Base-by-base conservation (phyloP, 2,797 vertebrate species). In the Manis pentadactyla region DNA sequence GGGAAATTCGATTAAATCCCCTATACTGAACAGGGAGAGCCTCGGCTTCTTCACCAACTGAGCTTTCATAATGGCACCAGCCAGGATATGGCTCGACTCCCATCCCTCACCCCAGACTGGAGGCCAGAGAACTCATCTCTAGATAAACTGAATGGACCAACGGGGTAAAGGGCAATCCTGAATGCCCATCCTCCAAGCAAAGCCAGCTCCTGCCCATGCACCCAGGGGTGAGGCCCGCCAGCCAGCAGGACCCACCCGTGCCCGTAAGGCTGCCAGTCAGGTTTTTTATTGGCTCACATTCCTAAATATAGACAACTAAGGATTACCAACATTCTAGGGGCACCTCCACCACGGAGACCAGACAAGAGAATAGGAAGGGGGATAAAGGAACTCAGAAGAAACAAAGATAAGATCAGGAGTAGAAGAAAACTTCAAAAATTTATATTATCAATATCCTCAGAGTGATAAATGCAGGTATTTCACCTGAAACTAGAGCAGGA, bases 381-480 rank as follows among this genome's bases (percentile, higher is more conserved):
- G 9, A 13, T 2, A 27, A 81, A 13, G 13, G 21, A 37, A 89
- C 10, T 78, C 19, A 18, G 31, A 93, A 88, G 15, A 90, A 74
- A 61, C n/a, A 87, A 46, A 66, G 34, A 18, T 12, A 78, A 88
- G 3, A 5, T 78, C 13, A 27, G 11, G 15, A 83, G 13, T 17
- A 94, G 15, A 91, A 39, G 42, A 51, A 82, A 89, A 51, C 10
- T 31, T 81, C 15, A 66, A 81, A 90, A 66, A 59, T 37, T 69
- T 18, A 4, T 69, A 66, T 34, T 13, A 51, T 66, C 63, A 81
- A 68, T 88, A 69, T 61, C 17, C 23, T 96, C 49, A 53, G 49
- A 81, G 78, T 88, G 12, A 79, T 37, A 82, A 91, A 94, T 93
- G 78, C 37, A 59, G 73, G 61, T 46, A 77, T 59, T 87, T 86